phyloP scores from a whole-genome alignment of 2,888 invertebrate genomes.

The Dryococelus australis region DNA sequence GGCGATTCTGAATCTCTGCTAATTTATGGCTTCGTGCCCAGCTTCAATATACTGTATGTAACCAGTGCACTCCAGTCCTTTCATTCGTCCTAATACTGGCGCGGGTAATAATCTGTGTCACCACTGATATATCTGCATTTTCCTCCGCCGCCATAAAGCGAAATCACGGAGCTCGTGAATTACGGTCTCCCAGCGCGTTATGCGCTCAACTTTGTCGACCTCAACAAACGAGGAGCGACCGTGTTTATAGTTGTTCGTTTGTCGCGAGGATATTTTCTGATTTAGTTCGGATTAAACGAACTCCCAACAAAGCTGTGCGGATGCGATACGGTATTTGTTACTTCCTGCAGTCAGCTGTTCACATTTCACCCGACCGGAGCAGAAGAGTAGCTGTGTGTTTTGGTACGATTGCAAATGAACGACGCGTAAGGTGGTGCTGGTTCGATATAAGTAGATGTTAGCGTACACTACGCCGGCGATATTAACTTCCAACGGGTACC shows the following conservation, averaged over 20 bases:
- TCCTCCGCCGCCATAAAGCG: not conserved
- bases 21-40: not conserved
- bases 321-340: no score
- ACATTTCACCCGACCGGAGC: no score
- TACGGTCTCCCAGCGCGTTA: not conserved
- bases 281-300: not conserved
- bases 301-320: not conserved
- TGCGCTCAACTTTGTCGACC: not conserved
- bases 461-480: no score
- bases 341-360: no score
- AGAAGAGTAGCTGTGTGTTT: no score
- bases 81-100: not conserved
- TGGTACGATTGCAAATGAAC: no score
- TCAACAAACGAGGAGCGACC: not conserved
- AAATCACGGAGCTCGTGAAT: not conserved
- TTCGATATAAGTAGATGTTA: no score
- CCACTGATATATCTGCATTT: not conserved
- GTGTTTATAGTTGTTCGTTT: not conserved
- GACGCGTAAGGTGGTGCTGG: no score
- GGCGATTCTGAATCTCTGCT: no score
- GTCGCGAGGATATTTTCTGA: not conserved
- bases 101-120: not conserved
- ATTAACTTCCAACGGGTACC: no score
- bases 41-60: not conserved
- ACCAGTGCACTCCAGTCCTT: not conserved